Evolutionary conservation across 2,888 invertebrate species (phyloP), one percentile per base, ranked within the genome.

Genomic region (Aporophyla nigra): DNA sequence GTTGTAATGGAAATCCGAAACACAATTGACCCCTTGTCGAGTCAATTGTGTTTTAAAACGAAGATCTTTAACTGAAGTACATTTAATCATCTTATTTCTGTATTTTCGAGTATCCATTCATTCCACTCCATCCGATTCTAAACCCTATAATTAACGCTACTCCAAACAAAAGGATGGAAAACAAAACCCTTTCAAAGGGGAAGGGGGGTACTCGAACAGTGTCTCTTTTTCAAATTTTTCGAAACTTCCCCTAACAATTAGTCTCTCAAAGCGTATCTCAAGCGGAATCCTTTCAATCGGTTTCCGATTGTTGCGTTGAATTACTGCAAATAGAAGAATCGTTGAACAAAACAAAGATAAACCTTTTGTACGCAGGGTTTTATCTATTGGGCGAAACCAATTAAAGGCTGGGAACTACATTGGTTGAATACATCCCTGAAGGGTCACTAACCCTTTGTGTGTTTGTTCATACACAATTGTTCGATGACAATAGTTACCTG

Each of bases 181-280:
- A 85, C 76, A 86, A 84, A 79, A 82, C 74, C 70, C 19, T 71
- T 72, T 63, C 71, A 79, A 85, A 12, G 33, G 33, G 33, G 33
- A 33, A 33, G 79, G 54, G 53, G 74, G 40, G 46, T 61, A 61
- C 71, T 78, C 63, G 54, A 74, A 77, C 84, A 76, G 65, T 76
- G 86, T 82, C 82, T 72, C 84, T 75, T 82, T 83, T 82, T 76
- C 58, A n/a, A 75, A 70, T 84, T 86, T 86, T 86, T 80, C 74
- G 62, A 82, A 86, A 82, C 82, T 80, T 86, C 76, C 76, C 63
- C 65, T 76, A 66, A 84, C 86, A 86, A 86, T 86, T 84, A 86
- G 84, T 80, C 85, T 79, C 66, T 74, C 74, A 74, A 76, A 82
- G 82, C 66, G 69, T 73, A 84, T 85, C 78, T 83, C 70, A 49